These are phyloP conservation scores for Coreius guichenoti DNA, from an alignment of 2,797 vertebrate species.

Conservation along the genomic window DNA sequence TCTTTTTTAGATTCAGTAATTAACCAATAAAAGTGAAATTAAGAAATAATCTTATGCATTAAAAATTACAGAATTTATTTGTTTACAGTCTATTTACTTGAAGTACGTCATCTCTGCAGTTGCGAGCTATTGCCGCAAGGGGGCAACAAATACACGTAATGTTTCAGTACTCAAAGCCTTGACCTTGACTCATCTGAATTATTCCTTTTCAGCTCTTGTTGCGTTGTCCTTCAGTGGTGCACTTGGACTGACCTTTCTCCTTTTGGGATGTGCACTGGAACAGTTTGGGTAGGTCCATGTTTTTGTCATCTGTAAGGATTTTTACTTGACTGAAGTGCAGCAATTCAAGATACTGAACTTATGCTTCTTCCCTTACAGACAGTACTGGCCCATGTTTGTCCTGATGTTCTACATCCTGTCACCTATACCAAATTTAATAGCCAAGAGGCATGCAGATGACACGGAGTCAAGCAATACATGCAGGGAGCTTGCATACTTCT, in stretches of 20 bases:
- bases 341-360: background rate
- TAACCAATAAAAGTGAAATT: background rate
- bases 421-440: conserved; percentile 92
- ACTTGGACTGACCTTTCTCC: conserved; percentile 92
- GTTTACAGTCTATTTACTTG: background rate
- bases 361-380: conserved; percentile 70
- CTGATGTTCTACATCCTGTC: conserved; percentile 90
- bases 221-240: conserved; percentile 93
- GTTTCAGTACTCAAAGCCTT: background rate
- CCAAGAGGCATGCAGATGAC: conserved; percentile 85
- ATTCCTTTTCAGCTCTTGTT: conserved; percentile 85
- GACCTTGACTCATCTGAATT: background rate
- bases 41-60: background rate
- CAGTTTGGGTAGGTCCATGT: conserved; percentile 83
- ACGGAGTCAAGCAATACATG: conserved; percentile 91
- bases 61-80: background rate
- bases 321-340: background rate
- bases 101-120: conserved; percentile 4
- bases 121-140: background rate
- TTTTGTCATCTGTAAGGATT: background rate
- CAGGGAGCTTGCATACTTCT: conserved; percentile 91
- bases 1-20: background rate
- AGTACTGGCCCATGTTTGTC: conserved; percentile 95
- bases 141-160: background rate
- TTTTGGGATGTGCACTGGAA: conserved; percentile 91